Evolutionary conservation across 2,113 vertebrate genomes (phyloP).

Genomic region (Nanorana parkeri): DNA sequence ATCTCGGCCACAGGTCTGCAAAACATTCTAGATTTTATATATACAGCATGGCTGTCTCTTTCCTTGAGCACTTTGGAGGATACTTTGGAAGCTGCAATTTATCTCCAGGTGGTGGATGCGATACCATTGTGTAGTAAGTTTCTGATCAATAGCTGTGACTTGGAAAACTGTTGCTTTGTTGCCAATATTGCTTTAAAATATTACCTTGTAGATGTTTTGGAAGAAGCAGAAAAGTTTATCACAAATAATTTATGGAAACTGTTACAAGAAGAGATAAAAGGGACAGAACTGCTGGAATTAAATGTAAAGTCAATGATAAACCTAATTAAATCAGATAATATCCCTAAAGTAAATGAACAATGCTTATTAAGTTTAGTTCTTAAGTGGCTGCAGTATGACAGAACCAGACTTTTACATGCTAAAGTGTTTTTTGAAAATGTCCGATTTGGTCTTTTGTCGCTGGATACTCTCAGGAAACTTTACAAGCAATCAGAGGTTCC

Average conservation of each 20-base stretch:
- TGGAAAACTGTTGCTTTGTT: conserved; percentile 84
- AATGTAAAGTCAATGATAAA: conserved; percentile 79
- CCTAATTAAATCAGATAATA: conserved; percentile 78
- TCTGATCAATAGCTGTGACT: conserved; percentile 78
- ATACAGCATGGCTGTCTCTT: conserved; percentile 89
- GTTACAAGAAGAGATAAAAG: conserved; percentile 66
- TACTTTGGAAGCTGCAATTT: conserved; percentile 87
- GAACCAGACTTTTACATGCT: conserved; percentile 72
- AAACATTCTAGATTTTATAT: conserved; percentile 90
- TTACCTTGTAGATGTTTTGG: conserved; percentile 73
- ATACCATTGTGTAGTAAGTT: conserved; percentile 85
- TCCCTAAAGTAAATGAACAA: conserved; percentile 80
- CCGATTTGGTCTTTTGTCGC: conserved; percentile 79
- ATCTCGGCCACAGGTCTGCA: conserved; percentile 82
- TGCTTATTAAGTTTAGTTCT: conserved; percentile 78
- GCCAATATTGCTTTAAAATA: conserved; percentile 87
- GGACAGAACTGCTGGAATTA: conserved; percentile 77
- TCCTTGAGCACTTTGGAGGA: conserved; percentile 82
- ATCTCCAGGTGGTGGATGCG: conserved; percentile 89
- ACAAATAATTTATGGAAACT: conserved; percentile 76
- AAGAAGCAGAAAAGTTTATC: conserved; percentile 78
- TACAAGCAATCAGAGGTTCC: conserved; percentile 74
- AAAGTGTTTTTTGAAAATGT: conserved; percentile 81
- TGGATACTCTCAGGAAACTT: conserved; percentile 70
- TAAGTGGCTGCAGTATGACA: conserved; percentile 84